Evolutionary conservation across 2,888 invertebrate genomes (phyloP), one percentile per base, ranked within the genome.

Genomic region (Oegoconia quadripuncta): DNA sequence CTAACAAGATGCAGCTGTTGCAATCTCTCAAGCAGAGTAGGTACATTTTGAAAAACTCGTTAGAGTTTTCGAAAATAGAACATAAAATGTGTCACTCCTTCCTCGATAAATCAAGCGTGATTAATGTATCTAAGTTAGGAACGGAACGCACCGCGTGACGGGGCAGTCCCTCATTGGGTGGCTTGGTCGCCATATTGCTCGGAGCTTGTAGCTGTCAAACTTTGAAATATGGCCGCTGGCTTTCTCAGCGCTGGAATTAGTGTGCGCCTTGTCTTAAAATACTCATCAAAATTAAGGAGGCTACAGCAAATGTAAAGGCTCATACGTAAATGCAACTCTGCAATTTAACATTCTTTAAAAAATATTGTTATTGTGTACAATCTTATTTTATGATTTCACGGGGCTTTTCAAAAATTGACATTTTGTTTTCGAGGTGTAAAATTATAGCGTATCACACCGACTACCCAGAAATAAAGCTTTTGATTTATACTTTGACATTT

Each of bases 21-120:
- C 64, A 55, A 68, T 72, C 65, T 78, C 67, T 80, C 27, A 27
- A 27, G 27, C 78, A 76, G 64, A 55, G 71, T 66, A 65, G 69
- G 45, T 68, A 74, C 81, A 77, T 81, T 84, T 83, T 83, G 84
- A 84, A 87, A 84, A 87, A 84, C 73, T 74, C 74, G 66, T 69
- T 71, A 68, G 60, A 64, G 75, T 78, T 84, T 83, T 82, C 84
- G 74, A 83, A 84, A 86, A 86, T 86, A 86, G 86, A 84, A 80
- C 79, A 84, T 83, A 82, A 83, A 83, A 82, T 82, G 77, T 86
- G 86, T 86, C 86, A 86, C 84, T 83, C 84, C 80, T 86, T 79
- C 78, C 67, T 59, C 68, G 70, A 83, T 86, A 86, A 84, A 87
- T 87, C 87, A 82, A 70, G 51, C 62, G 77, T 84, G 86, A 87